Percentiles rank a stretch among this genome's conserved stretches.
Conservation (phyloP, 2,888 invertebrate genomes). For the Molorchus minor region DNA sequence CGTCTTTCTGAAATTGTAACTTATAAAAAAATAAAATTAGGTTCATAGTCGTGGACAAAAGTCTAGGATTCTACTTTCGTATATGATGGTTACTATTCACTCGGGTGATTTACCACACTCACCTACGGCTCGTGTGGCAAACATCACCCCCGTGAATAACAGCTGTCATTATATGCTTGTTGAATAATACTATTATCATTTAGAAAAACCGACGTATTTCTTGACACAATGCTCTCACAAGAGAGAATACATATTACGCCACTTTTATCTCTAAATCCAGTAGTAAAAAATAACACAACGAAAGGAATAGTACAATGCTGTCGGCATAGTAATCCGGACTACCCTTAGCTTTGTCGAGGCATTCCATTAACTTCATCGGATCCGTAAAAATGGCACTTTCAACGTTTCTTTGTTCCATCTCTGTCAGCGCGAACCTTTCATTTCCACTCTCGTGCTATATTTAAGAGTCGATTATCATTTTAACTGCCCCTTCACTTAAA, state of each 20-base stretch:
- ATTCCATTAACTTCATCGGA: slow-evolving; percentile 54
- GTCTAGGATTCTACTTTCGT: no score
- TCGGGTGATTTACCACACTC: no score
- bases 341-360: slow-evolving; percentile 46
- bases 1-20: no score
- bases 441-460: slow-evolving; percentile 49
- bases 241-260: no score
- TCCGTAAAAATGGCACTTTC: slow-evolving; percentile 53
- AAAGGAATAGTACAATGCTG: slow-evolving; percentile 31
- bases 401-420: slow-evolving; percentile 47
- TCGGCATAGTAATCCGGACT: slow-evolving; percentile 37
- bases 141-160: no score
- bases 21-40: no score
- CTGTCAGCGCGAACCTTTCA: slow-evolving; percentile 42
- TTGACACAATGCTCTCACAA: no score
- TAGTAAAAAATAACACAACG: slow-evolving; percentile 25
- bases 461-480: slow-evolving; percentile 60
- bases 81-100: no score
- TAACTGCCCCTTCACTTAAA: slow-evolving; percentile 59
- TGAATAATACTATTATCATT: background rate
- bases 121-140: no score
- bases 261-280: slow-evolving; percentile 13
- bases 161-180: no score
- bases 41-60: no score
- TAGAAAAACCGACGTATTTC: background rate